Percentiles rank a stretch among this genome's conserved stretches.
Evolutionary conservation across 2,888 invertebrate genomes (phyloP).

Genomic region (Ornithoptera alexandrae): DNA sequence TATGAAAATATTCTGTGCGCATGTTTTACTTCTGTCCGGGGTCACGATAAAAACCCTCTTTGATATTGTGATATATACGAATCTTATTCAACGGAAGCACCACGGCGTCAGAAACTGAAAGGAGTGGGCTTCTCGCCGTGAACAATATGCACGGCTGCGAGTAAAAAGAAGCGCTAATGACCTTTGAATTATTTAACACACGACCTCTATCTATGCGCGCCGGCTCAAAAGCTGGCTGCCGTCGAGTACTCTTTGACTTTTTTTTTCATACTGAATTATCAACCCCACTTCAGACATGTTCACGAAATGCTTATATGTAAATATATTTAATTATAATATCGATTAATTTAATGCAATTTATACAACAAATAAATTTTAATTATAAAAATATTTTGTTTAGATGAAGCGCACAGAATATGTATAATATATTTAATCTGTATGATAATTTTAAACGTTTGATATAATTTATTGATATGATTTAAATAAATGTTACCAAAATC

Average conservation of each 20-base stretch:
- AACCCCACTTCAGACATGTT: neutral
- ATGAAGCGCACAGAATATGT: no score
- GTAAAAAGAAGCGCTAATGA: slow-evolving; percentile 53
- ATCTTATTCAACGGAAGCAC: slow-evolving; percentile 33
- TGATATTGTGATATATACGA: slow-evolving; percentile 30
- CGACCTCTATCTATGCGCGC: slow-evolving; percentile 31
- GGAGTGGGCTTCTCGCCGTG: slow-evolving; percentile 29
- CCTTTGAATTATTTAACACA: slow-evolving; percentile 61
- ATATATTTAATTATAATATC: no score
- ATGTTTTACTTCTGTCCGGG: slow-evolving; percentile 1
- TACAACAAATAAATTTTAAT: no score
- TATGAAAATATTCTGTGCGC: neutral
- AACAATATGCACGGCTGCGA: slow-evolving; percentile 39
- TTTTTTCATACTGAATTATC: slow-evolving; percentile 1
- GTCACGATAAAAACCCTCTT: slow-evolving; percentile 19
- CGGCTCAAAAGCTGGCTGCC: slow-evolving; percentile 23
- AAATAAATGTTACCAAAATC: no score
- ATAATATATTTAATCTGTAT: no score
- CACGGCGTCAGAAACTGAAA: slow-evolving; percentile 35
- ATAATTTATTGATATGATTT: no score
- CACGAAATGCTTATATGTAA: no score
- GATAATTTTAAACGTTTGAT: no score
- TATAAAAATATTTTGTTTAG: no score
- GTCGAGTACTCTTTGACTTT: slow-evolving; percentile 9
- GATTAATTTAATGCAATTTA: no score